A percentile compares a stretch with the other conserved stretches of the same genome.
Conservation (phyloP, 2,797 vertebrate genomes). For the Sebastes cheni region DNA sequence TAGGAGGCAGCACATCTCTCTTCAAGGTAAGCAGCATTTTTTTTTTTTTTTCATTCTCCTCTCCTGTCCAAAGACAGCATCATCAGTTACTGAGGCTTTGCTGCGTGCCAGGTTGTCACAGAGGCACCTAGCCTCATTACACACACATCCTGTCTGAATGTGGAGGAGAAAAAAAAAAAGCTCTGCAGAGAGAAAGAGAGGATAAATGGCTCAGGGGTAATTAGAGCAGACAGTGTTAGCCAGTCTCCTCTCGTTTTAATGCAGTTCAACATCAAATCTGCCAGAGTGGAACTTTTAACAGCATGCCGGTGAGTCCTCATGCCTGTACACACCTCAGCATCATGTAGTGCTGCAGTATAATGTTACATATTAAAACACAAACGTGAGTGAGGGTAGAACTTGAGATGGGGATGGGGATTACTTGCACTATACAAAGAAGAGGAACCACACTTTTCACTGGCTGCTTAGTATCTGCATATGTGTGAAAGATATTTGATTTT, state of each 20-base stretch:
- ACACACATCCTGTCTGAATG: conserved; percentile 53
- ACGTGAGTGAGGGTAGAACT: conserved; percentile 46
- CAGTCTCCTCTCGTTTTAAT: conserved; percentile 43
- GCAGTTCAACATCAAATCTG: conserved; percentile 35
- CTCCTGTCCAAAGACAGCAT: conserved; percentile 14
- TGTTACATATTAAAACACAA: conserved; percentile 76
- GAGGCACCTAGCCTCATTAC: conserved; percentile 72
- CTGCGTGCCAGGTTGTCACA: conserved; percentile 63
- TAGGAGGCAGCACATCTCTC: conserved; percentile 57
- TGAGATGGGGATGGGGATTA: conserved; percentile 17
- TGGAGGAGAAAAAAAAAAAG: conserved; percentile 16
- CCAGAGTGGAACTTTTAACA: conserved; percentile 71
- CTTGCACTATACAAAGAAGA: not conserved
- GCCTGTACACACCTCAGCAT: conserved; percentile 38
- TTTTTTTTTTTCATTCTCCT: not conserved
- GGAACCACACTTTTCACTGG: not conserved
- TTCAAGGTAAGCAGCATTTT: conserved; percentile 70
- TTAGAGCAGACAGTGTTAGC: conserved; percentile 65
- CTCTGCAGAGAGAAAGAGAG: conserved; percentile 49
- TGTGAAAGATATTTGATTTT: not conserved
- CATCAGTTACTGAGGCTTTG: conserved; percentile 52
- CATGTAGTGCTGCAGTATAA: conserved; percentile 76
- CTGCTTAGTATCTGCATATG: not conserved
- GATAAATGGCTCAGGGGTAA: conserved; percentile 64
- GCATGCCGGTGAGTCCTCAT: conserved; percentile 48